Evolutionary conservation across 2,888 invertebrate species (phyloP).

Genomic region (Agrochola lychnidis): DNA sequence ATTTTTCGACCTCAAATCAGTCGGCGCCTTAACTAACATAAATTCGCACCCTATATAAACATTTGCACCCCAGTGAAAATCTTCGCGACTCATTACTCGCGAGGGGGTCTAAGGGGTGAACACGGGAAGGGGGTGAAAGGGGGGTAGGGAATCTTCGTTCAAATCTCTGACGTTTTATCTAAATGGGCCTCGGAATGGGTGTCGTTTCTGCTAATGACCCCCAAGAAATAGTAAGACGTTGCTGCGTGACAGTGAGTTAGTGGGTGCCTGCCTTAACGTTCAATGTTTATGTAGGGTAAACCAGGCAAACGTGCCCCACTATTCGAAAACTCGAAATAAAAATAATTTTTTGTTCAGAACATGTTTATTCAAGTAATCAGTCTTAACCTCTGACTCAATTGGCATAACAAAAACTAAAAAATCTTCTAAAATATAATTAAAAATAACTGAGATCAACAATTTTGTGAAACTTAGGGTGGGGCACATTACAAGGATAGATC

Average conservation of each 20-base stretch:
- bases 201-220: conserved; percentile 89
- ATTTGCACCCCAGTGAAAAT: conserved; percentile 88
- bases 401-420: too few relatives aligned
- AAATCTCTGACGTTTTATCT: conserved; percentile 91
- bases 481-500: too few relatives aligned
- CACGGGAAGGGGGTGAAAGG: conserved; percentile 62
- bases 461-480: too few relatives aligned
- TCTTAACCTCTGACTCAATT: too few relatives aligned
- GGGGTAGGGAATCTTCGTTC: conserved; percentile 84
- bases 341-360: too few relatives aligned
- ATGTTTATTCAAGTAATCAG: too few relatives aligned
- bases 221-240: conserved; percentile 88
- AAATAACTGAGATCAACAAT: too few relatives aligned
- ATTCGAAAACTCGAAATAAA: too few relatives aligned
- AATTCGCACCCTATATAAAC: conserved; percentile 90
- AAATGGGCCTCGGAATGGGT: conserved; percentile 90
- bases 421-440: too few relatives aligned
- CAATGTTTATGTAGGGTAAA: conserved; percentile 67
- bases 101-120: conserved; percentile 64
- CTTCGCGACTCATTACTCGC: conserved; percentile 90
- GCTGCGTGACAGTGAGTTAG: conserved; percentile 80
- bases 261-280: conserved; percentile 65
- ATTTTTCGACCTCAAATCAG: conserved; percentile 68
- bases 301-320: too few relatives aligned
- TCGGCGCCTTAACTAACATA: conserved; percentile 74